Evolutionary conservation across 2,113 vertebrate species (phyloP).

Genomic region (Paracyprichromis sp.): DNA sequence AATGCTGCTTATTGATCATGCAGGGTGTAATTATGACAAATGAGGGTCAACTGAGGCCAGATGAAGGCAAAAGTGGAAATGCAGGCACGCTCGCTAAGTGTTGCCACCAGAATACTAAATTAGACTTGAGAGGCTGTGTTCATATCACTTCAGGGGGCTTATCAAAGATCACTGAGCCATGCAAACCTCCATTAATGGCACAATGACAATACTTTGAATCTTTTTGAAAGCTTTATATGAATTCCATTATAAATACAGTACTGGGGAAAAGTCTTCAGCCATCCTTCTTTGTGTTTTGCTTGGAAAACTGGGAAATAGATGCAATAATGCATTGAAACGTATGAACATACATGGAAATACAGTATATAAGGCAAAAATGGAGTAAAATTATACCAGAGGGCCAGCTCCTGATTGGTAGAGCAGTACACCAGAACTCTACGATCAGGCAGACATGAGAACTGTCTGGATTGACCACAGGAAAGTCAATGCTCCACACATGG

Average conservation of each 20-base stretch:
- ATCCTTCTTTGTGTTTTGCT: neutral
- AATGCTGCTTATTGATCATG: conserved; percentile 1
- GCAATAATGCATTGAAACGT: rapidly evolving
- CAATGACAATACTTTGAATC: neutral
- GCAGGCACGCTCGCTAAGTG: neutral
- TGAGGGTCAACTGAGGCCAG: neutral
- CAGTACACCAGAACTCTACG: neutral
- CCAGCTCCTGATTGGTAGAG: neutral
- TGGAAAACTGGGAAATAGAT: neutral
- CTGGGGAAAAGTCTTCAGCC: neutral
- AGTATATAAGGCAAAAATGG: neutral
- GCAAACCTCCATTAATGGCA: neutral
- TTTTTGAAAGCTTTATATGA: neutral
- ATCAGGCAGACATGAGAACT: neutral
- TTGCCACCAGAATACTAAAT: neutral
- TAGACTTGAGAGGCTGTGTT: neutral
- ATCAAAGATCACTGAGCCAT: neutral
- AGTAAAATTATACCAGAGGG: neutral
- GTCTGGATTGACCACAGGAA: neutral
- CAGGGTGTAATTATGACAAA: conserved; percentile 16
- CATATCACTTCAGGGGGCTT: neutral
- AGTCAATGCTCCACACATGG: neutral
- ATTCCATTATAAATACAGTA: neutral
- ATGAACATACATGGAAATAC: neutral
- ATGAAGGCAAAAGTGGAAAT: neutral